phyloP scores from a whole-genome alignment of 2,888 invertebrate genomes.

The Epirrhoe tristata region DNA sequence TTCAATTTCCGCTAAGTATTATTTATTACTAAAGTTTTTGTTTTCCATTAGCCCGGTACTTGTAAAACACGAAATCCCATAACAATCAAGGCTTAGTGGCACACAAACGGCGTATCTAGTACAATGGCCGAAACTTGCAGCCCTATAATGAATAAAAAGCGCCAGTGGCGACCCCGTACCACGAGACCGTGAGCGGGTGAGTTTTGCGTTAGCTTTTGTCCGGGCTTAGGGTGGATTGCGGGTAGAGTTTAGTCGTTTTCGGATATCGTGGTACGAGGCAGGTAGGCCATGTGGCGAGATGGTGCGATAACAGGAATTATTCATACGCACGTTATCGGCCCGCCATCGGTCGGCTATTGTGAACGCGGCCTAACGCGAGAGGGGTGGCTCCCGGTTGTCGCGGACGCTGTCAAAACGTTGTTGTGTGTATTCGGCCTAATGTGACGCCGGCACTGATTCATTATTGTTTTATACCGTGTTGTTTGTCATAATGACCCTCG shows the following conservation, averaged over 20 bases:
- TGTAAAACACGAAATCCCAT: slow-evolving; percentile 73
- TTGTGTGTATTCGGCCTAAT: slow-evolving; percentile 75
- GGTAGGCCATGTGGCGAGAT: slow-evolving; percentile 85
- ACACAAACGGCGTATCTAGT: slow-evolving; percentile 75
- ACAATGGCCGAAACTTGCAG: slow-evolving; percentile 80
- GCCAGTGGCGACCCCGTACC: slow-evolving; percentile 69
- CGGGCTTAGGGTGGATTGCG: slow-evolving; percentile 46
- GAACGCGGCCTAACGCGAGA: slow-evolving; percentile 76
- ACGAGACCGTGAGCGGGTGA: slow-evolving; percentile 49
- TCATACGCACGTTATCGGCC: slow-evolving; percentile 83
- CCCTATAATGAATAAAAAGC: slow-evolving; percentile 81
- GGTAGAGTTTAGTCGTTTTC: slow-evolving; percentile 57
- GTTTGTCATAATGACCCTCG: slow-evolving; percentile 59
- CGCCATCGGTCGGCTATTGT: slow-evolving; percentile 83
- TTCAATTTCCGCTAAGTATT: slow-evolving; percentile 62
- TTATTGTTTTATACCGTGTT: slow-evolving; percentile 73
- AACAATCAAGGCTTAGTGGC: slow-evolving; percentile 77
- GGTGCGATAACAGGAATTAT: slow-evolving; percentile 84
- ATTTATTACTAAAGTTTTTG: slow-evolving; percentile 62
- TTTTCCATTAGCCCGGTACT: slow-evolving; percentile 68
- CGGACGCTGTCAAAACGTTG: slow-evolving; percentile 80
- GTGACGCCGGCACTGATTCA: slow-evolving; percentile 72
- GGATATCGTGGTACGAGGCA: slow-evolving; percentile 75
- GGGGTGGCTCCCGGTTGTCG: slow-evolving; percentile 81
- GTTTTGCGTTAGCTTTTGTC: slow-evolving; percentile 47